These are phyloP conservation scores for Diabrotica undecimpunctata DNA, from an alignment of 1,140 invertebrate species.

Conservation along the genomic window DNA sequence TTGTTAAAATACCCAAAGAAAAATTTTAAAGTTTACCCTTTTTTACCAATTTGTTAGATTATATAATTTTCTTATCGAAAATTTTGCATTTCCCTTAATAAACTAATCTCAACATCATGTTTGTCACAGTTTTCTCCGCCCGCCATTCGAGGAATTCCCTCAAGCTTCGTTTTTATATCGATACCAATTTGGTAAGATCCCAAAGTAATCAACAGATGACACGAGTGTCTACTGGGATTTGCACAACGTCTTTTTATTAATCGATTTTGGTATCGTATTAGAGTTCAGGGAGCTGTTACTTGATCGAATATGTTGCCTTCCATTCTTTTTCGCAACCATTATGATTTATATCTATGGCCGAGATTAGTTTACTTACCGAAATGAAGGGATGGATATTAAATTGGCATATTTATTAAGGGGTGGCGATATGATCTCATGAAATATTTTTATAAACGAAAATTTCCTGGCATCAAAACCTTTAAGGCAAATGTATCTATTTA, in stretches of 20 bases:
- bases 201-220: conserved; percentile 35
- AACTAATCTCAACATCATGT: not conserved
- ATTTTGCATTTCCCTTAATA: too few relatives aligned
- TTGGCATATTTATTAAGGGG: not conserved
- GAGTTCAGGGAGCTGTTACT: conserved; percentile 27
- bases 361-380: not conserved
- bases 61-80: too few relatives aligned
- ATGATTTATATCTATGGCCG: not conserved
- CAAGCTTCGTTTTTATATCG: conserved; percentile 19
- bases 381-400: not conserved
- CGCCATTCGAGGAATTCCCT: conserved; percentile 14
- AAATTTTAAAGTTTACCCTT: too few relatives aligned
- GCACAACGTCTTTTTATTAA: conserved; percentile 37
- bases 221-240: conserved; percentile 31
- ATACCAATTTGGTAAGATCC: conserved; percentile 33
- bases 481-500: too few relatives aligned
- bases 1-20: too few relatives aligned
- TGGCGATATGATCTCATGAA: too few relatives aligned
- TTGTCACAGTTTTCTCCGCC: not conserved
- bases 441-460: too few relatives aligned
- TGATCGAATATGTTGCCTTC: not conserved
- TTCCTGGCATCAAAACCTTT: too few relatives aligned
- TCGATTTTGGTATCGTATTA: conserved; percentile 33
- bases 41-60: too few relatives aligned
- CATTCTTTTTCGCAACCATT: not conserved